Conservation (phyloP, 2,797 vertebrate genomes). For the Yasuhikotakia modesta region DNA sequence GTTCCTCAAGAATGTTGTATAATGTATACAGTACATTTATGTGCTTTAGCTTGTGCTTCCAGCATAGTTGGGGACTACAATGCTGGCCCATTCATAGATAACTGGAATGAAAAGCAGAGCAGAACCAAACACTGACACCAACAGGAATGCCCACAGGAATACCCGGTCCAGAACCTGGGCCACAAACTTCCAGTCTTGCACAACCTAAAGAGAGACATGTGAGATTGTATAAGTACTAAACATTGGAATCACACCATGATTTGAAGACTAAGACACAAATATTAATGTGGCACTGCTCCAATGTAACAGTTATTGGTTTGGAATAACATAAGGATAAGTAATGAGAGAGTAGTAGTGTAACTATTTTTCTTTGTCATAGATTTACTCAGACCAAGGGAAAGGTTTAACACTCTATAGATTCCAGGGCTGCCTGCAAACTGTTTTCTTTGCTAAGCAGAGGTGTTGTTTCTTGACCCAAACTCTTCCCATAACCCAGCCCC, state of each 20-base stretch:
- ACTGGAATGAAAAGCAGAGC: constrained; percentile 91
- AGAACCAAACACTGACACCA: constrained; percentile 81
- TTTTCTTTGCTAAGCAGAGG: constrained; percentile 66
- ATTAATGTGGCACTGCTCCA: no score
- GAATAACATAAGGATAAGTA: no score
- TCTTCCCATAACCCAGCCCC: constrained; percentile 62
- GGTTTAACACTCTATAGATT: constrained; percentile 74
- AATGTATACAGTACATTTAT: constrained; percentile 2
- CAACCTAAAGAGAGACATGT: constrained; percentile 63
- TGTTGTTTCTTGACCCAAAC: not conserved
- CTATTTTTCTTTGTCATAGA: no score
- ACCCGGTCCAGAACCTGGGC: no score
- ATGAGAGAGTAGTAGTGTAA: no score
- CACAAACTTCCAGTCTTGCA: constrained; percentile 85
- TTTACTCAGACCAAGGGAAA: no score
- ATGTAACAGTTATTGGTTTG: no score
- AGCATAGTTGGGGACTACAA: constrained; percentile 81
- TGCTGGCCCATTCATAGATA: constrained; percentile 94
- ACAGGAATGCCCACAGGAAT: constrained; percentile 78
- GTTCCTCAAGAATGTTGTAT: no score
- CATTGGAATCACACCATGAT: no score
- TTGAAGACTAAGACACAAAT: no score
- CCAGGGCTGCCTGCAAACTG: constrained; percentile 85
- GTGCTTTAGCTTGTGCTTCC: constrained; percentile 69
- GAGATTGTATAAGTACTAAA: not conserved